These are phyloP conservation scores for Scartelaos histophorus DNA, from an alignment of 2,113 vertebrate species.

Conservation along the genomic window DNA sequence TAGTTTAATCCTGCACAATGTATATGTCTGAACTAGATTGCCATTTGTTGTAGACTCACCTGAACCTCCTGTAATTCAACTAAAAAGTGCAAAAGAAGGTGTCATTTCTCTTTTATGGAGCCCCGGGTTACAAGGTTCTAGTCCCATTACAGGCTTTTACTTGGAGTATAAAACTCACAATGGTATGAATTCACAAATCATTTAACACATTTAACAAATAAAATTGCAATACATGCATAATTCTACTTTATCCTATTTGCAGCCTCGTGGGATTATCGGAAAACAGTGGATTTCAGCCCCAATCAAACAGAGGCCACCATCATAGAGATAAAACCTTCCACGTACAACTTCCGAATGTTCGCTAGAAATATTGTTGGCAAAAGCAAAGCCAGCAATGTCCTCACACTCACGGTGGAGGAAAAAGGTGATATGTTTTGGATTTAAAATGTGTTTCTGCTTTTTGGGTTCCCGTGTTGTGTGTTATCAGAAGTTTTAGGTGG, in stretches of 20 bases:
- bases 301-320: conserved; percentile 59
- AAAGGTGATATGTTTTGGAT: conserved; percentile 40
- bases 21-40: neutral
- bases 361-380: conserved; percentile 48
- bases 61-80: conserved; percentile 47
- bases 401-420: conserved; percentile 57
- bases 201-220: neutral
- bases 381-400: conserved; percentile 62
- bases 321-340: conserved; percentile 61
- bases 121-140: conserved; percentile 44
- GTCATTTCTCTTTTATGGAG: conserved; percentile 57
- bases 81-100: conserved; percentile 46
- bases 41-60: conserved; percentile 33
- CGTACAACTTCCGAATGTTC: conserved; percentile 70
- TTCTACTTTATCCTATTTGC: neutral
- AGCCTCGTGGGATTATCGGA: conserved; percentile 65
- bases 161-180: conserved; percentile 64
- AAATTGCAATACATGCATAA: neutral
- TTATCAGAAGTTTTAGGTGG: conserved; percentile 4
- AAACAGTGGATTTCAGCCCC: conserved; percentile 50
- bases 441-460: neutral
- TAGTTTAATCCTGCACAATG: neutral
- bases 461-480: neutral
- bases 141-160: conserved; percentile 51
- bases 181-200: conserved; percentile 34